Evolutionary conservation across 2,797 vertebrate species (phyloP).

Genomic region (Chromobotia macracanthus): DNA sequence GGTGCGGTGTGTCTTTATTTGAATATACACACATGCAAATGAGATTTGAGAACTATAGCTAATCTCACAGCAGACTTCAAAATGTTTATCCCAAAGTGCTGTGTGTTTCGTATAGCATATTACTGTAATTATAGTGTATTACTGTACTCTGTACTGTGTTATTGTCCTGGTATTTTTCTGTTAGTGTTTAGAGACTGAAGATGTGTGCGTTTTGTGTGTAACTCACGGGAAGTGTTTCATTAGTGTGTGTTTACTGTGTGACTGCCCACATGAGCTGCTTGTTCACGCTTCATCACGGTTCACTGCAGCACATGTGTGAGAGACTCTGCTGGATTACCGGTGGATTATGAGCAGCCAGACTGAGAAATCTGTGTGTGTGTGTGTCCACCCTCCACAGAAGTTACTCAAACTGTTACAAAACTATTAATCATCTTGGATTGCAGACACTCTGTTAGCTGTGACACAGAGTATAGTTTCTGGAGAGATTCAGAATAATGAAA

Average conservation of each 20-base stretch:
- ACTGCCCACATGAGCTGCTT: constrained; percentile 18
- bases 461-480: neutral
- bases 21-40: too few species aligned
- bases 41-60: too few species aligned
- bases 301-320: constrained; percentile 4
- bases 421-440: constrained; percentile 16
- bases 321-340: neutral
- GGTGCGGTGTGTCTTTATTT: too few species aligned
- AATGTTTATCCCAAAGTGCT: too few species aligned
- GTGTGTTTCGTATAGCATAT: too few species aligned
- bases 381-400: neutral
- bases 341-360: neutral
- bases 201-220: neutral
- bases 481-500: constrained; percentile 14
- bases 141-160: too few species aligned
- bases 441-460: neutral
- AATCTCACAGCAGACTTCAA: too few species aligned
- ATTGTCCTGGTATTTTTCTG: neutral
- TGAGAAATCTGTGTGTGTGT: neutral
- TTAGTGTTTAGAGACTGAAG: neutral
- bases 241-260: constrained; percentile 13
- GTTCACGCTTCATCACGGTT: neutral
- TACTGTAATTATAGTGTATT: too few species aligned
- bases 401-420: constrained; percentile 4
- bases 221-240: neutral